Evolutionary conservation across 2,888 invertebrate species (phyloP), one percentile per base, ranked within the genome.

Genomic region (Dicranocentrus wangi): DNA sequence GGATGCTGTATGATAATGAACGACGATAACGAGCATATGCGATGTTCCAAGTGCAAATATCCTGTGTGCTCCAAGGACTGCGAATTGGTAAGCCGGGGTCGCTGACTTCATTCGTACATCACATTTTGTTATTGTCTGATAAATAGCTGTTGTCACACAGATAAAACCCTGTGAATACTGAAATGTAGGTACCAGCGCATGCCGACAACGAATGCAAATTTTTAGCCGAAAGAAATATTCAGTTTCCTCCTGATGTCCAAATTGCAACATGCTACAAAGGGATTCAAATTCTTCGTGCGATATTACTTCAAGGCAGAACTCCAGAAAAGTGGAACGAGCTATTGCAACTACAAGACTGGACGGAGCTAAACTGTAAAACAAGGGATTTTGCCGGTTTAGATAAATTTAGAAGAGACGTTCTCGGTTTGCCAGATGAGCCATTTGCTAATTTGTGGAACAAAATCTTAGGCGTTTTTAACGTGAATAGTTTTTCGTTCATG

Each of bases 21-120:
- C 61, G 82, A 83, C 68, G 80, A 76, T 17, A 80, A 81, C 43
- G 82, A 83, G 58, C 55, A 53, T 1, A 51, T 65, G 28, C 75
- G 90, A 0, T 94, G 94, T 87, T 88, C 89, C 19, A 90, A 91
- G 82, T 95, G 95, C 85, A 95, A 95, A 0, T 95, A 95, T 95
- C 95, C 95, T 0, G 90, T 95, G 87, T 95, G 95, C 87, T 91
- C 91, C 0, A 89, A 90, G 13, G 89, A 91, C 73, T 95, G 95
- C 88, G 91, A 91, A 60, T 60, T 78, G 27, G 82, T 84, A 71
- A 63, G 68, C 17, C 42, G 2, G 8, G 2, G n/a, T 23, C 39
- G 21, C 13, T n/a, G n/a, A 47, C n/a, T 66, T 23, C 1, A 15
- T 39, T 43, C n/a, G n/a, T n/a, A n/a, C n/a, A n/a, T n/a, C n/a